A percentile compares a stretch with the other conserved stretches of the same genome.
Conservation (phyloP, 2,797 vertebrate species). For the Gallinago nigripennis region DNA sequence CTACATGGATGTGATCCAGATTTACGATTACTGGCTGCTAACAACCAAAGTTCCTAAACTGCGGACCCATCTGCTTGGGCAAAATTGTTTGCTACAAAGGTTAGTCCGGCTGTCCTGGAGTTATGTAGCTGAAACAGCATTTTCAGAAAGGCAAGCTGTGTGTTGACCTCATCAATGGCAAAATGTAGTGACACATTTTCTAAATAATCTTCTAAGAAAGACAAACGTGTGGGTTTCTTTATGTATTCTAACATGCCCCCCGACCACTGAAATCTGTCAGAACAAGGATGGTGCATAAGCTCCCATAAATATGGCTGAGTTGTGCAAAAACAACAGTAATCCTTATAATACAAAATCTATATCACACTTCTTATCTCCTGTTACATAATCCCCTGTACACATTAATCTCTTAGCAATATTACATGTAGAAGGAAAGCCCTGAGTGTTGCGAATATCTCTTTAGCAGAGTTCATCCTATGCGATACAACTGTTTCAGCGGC, state of each 20-base stretch:
- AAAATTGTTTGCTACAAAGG: background rate
- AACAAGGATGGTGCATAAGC: background rate
- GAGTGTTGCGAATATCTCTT: background rate
- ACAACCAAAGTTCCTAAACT: background rate
- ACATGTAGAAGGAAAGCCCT: background rate
- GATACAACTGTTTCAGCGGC: background rate
- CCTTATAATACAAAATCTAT: background rate
- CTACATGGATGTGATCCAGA: background rate
- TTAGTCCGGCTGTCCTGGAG: background rate
- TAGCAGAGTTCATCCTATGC: background rate
- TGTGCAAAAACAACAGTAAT: conserved; percentile 22
- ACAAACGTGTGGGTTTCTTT: background rate
- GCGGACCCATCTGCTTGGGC: background rate
- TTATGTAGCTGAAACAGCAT: background rate
- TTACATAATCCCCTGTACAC: background rate
- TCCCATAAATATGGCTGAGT: background rate
- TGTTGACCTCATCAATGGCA: background rate
- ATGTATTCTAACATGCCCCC: background rate
- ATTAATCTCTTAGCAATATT: background rate
- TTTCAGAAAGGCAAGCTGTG: background rate
- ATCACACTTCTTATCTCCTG: background rate
- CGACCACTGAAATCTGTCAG: background rate
- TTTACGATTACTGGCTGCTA: background rate
- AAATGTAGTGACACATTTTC: background rate
- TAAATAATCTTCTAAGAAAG: background rate